These are phyloP conservation scores for Chymomyza fuscimana DNA, from an alignment of 2,888 invertebrate species.

Conservation along the genomic window DNA sequence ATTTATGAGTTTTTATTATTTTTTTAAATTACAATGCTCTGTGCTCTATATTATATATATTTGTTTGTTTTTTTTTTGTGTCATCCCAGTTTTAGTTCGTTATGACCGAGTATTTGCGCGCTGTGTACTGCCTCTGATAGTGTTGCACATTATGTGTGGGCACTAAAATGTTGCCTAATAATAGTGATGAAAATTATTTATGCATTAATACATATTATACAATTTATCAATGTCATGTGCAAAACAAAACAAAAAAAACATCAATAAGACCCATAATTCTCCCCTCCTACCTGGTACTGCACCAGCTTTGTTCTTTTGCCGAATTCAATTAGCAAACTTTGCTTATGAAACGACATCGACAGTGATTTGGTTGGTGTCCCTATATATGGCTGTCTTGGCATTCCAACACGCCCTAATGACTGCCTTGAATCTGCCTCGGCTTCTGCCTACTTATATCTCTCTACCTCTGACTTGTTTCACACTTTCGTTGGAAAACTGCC, in stretches of 20 bases:
- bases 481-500: constrained; percentile 61
- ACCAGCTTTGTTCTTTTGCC: constrained; percentile 49
- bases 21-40: constrained; percentile 19
- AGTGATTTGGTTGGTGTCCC: neutral
- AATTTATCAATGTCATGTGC: constrained; percentile 12
- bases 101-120: constrained; percentile 79
- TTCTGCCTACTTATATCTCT: neutral
- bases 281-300: constrained; percentile 25
- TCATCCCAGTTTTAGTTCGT: constrained; percentile 57
- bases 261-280: neutral
- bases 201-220: constrained; percentile 47
- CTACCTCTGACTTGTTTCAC: constrained; percentile 58
- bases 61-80: constrained; percentile 15
- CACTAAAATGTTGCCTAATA: constrained; percentile 76
- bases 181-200: constrained; percentile 58
- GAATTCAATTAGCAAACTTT: constrained; percentile 60
- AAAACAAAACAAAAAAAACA: constrained; percentile 20
- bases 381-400: constrained; percentile 43
- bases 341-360: constrained; percentile 24
- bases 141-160: constrained; percentile 79
- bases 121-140: constrained; percentile 79
- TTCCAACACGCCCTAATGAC: constrained; percentile 49
- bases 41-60: constrained; percentile 30
- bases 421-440: constrained; percentile 26
- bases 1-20: neutral